Percentiles rank a stretch among this genome's conserved stretches.
Evolutionary conservation across 2,113 vertebrate genomes (phyloP).

Genomic region (Megaleporinus macrocephalus): DNA sequence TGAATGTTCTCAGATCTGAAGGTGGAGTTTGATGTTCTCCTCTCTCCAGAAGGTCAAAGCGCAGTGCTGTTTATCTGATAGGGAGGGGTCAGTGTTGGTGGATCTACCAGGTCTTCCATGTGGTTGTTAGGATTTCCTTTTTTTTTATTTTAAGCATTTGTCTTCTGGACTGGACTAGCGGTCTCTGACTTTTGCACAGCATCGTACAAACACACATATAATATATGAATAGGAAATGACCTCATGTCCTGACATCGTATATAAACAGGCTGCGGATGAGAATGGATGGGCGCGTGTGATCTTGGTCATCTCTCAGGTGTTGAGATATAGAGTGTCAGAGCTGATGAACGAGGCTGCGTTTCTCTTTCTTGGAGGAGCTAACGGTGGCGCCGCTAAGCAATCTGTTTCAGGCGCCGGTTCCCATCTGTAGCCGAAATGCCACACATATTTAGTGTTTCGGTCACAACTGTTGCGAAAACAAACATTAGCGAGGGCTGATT

Average conservation of each 20-base stretch:
- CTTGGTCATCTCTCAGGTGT: conserved; percentile 23
- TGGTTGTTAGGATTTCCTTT: too few species aligned
- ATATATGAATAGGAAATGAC: not conserved
- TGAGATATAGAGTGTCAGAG: conserved; percentile 39
- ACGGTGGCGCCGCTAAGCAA: conserved; percentile 11
- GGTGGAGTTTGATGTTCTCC: too few species aligned
- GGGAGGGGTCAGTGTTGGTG: too few species aligned
- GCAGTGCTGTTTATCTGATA: too few species aligned
- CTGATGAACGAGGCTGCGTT: conserved; percentile 42
- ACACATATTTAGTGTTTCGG: conserved; percentile 21
- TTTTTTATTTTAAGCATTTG: too few species aligned
- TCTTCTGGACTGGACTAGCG: too few species aligned
- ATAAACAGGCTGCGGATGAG: conserved; percentile 2
- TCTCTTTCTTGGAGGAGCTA: conserved; percentile 33
- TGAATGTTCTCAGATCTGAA: too few species aligned
- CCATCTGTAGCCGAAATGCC: conserved; percentile 40
- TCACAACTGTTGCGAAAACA: not conserved
- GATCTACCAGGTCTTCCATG: too few species aligned
- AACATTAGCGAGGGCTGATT: not conserved
- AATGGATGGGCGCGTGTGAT: conserved; percentile 30
- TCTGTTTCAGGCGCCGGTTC: conserved; percentile 23
- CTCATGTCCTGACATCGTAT: not conserved
- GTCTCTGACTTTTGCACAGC: too few species aligned
- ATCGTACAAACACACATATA: not conserved
- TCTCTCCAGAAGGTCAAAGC: too few species aligned